These are phyloP conservation scores for Tolypeutes matacus DNA, from an alignment of 2,797 vertebrate species.

Conservation along the genomic window DNA sequence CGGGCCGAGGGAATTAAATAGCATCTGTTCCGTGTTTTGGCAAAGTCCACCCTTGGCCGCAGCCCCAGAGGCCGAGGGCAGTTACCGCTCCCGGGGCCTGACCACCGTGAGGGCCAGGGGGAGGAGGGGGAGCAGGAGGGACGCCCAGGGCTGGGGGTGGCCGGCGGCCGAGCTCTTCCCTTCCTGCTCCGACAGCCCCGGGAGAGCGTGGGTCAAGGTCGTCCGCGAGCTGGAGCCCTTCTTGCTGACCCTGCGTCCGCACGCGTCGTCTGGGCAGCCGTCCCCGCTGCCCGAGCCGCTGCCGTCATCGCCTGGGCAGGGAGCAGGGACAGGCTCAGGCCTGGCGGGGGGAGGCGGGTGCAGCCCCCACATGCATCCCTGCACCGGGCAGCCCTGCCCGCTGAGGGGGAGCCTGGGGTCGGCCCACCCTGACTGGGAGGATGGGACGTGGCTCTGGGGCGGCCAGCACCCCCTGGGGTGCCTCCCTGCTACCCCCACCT, in stretches of 20 bases:
- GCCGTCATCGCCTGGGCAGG: constrained; percentile 87
- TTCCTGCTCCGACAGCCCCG: constrained; percentile 87
- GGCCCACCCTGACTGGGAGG: not conserved
- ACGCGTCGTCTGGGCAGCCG: constrained; percentile 86
- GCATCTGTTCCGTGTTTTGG: constrained; percentile 85
- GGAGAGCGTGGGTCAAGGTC: constrained; percentile 86
- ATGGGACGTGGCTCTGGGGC: no score
- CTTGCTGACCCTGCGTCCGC: constrained; percentile 86
- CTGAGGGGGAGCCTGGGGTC: no score
- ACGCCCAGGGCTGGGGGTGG: constrained; percentile 77
- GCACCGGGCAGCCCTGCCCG: no score
- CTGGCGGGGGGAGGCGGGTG: accelerated
- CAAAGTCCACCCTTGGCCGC: constrained; percentile 86
- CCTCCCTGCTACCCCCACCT: not conserved
- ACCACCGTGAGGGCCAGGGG: constrained; percentile 74
- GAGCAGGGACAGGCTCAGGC: not conserved
- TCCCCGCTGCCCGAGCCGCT: constrained; percentile 90
- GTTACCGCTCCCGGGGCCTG: constrained; percentile 88
- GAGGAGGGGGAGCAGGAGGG: constrained; percentile 82
- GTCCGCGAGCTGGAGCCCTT: constrained; percentile 87
- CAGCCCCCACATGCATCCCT: not conserved
- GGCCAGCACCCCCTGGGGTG: no score
- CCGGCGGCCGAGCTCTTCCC: constrained; percentile 74
- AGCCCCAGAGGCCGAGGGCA: constrained; percentile 79
- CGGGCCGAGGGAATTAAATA: constrained; percentile 86